Percentiles rank a stretch among this genome's conserved stretches.
Conservation (phyloP, 2,888 invertebrate genomes). For the Netelia virgata region DNA sequence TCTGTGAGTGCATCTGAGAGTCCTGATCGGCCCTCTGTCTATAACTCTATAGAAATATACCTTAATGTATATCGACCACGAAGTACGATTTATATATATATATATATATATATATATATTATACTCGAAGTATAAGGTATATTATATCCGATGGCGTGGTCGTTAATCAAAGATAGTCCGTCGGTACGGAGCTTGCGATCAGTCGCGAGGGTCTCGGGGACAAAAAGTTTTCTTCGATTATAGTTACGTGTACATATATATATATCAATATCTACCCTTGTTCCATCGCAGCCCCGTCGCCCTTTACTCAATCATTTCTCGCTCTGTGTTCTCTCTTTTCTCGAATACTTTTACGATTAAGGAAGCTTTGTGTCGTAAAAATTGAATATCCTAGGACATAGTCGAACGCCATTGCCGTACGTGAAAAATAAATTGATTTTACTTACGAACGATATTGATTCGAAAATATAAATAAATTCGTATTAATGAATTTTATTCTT, state of each 20-base stretch:
- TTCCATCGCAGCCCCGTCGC: slow-evolving; percentile 36
- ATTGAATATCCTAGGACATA: not conserved
- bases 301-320: slow-evolving; percentile 65
- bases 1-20: slow-evolving; percentile 81
- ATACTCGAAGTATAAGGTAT: slow-evolving; percentile 27
- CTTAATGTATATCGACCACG: slow-evolving; percentile 24
- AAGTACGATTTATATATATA: not conserved
- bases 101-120: not conserved
- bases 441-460: not conserved
- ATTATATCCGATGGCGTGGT: slow-evolving; percentile 68
- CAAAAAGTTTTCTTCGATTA: slow-evolving; percentile 65
- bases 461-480: too few species aligned
- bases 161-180: slow-evolving; percentile 71
- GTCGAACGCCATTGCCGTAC: too few species aligned
- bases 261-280: not conserved
- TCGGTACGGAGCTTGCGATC: slow-evolving; percentile 57
- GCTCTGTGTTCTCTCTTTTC: slow-evolving; percentile 48
- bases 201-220: slow-evolving; percentile 48
- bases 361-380: slow-evolving; percentile 36
- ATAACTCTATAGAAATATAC: slow-evolving; percentile 42
- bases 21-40: slow-evolving; percentile 77
- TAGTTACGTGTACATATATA: not conserved
- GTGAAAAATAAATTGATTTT: not conserved
- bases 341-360: slow-evolving; percentile 53
- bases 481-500: too few species aligned